A percentile compares a stretch with the other conserved stretches of the same genome.
Evolutionary conservation across 1,140 invertebrate species (phyloP).

Genomic region (Penaeus indicus): DNA sequence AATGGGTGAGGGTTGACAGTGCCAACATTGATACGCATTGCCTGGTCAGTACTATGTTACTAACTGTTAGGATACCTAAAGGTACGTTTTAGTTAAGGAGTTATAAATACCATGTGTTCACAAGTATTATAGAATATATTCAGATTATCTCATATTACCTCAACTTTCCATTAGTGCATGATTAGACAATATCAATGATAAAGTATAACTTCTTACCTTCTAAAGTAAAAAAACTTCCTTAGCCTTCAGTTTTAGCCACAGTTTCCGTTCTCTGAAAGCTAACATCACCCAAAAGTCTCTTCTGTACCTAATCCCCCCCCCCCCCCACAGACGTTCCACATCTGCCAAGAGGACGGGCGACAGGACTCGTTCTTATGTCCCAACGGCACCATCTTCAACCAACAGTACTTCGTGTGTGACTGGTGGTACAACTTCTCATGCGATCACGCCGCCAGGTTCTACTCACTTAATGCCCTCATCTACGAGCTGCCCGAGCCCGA

Average conservation of each 20-base stretch:
- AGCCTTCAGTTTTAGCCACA: no score
- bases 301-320: background rate
- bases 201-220: no score
- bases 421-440: constrained; percentile 76
- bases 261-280: background rate
- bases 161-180: background rate
- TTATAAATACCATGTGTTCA: background rate
- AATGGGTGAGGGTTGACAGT: no score
- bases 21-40: no score
- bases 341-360: constrained; percentile 70
- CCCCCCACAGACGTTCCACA: constrained; percentile 69
- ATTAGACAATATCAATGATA: no score
- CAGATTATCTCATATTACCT: background rate
- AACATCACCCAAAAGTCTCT: background rate
- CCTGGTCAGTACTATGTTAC: no score
- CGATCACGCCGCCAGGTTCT: constrained; percentile 70
- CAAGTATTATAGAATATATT: background rate
- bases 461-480: constrained; percentile 69
- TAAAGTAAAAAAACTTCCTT: background rate
- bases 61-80: background rate
- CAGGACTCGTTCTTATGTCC: constrained; percentile 74
- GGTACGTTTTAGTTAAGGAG: background rate
- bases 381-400: constrained; percentile 75
- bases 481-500: constrained; percentile 59
- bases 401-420: constrained; percentile 75